Evolutionary conservation across 2,888 invertebrate genomes (phyloP).

Genomic region (Spodoptera littoralis): DNA sequence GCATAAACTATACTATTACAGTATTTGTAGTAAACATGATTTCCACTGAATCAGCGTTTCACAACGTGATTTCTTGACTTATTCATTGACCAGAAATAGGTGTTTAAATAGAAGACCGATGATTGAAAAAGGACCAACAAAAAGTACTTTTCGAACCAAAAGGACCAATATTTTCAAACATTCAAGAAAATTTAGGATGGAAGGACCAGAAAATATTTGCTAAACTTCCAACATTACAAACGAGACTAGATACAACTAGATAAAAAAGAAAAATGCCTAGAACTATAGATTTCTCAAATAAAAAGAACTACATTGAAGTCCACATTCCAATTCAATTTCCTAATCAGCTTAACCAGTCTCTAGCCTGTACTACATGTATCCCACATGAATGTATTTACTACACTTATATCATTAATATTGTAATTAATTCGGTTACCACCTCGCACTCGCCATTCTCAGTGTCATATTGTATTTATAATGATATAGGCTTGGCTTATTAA

Average conservation of each 20-base stretch:
- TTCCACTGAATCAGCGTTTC: slow-evolving; percentile 18
- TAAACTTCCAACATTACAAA: no score
- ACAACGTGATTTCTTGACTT: slow-evolving; percentile 23
- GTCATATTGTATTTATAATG: slow-evolving; percentile 29
- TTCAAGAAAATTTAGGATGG: no score
- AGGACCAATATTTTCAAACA: not conserved
- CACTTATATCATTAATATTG: slow-evolving; percentile 28
- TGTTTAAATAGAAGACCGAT: no score
- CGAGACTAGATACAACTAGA: no score
- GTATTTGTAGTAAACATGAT: slow-evolving; percentile 4
- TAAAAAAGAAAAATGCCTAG: no score
- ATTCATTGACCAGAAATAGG: no score
- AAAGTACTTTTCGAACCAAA: not conserved
- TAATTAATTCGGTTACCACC: slow-evolving; percentile 37
- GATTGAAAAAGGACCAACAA: no score
- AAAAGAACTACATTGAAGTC: not conserved
- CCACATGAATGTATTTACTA: slow-evolving; percentile 18
- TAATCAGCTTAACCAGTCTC: not conserved
- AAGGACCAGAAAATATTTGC: no score
- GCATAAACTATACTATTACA: slow-evolving; percentile 10
- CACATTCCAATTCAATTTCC: not conserved
- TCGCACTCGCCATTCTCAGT: slow-evolving; percentile 33
- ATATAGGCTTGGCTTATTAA: slow-evolving; percentile 14
- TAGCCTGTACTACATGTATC: not conserved
- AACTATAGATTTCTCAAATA: not conserved